A percentile compares a stretch with the other conserved stretches of the same genome.
Conservation (phyloP, 1,140 invertebrate species). For the Papilio machaon region DNA sequence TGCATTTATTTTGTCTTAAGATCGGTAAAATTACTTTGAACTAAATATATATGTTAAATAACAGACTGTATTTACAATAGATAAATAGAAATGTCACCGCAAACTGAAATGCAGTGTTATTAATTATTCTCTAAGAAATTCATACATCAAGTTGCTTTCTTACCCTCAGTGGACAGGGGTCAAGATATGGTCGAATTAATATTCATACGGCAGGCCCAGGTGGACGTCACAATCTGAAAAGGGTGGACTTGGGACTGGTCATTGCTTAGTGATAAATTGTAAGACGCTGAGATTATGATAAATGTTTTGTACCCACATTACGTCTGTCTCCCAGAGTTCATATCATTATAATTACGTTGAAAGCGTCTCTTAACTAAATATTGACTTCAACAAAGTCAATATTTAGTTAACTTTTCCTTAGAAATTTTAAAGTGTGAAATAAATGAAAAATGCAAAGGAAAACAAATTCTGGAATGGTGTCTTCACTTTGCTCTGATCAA, state of each 20-base stretch:
- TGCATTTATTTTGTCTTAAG: too few species aligned
- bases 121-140: conserved; percentile 78
- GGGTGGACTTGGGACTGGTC: conserved; percentile 76
- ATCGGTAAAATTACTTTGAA: not conserved
- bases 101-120: conserved; percentile 57
- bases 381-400: too few species aligned
- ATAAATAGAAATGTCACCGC: conserved; percentile 20
- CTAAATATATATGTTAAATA: not conserved
- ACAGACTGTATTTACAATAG: not conserved
- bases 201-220: conserved; percentile 79
- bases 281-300: conserved; percentile 39
- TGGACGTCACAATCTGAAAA: conserved; percentile 79
- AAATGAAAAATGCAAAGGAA: too few species aligned
- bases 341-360: not conserved
- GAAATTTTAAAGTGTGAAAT: too few species aligned
- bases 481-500: too few species aligned
- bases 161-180: conserved; percentile 67
- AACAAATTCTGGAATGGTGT: too few species aligned
- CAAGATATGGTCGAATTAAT: conserved; percentile 81
- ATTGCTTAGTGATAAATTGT: conserved; percentile 53
- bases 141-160: conserved; percentile 75
- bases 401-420: too few species aligned
- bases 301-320: conserved; percentile 41
- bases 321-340: conserved; percentile 44
- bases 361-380: too few species aligned